Evolutionary conservation across 2,888 invertebrate genomes (phyloP).

Genomic region (Drosophila mimica): DNA sequence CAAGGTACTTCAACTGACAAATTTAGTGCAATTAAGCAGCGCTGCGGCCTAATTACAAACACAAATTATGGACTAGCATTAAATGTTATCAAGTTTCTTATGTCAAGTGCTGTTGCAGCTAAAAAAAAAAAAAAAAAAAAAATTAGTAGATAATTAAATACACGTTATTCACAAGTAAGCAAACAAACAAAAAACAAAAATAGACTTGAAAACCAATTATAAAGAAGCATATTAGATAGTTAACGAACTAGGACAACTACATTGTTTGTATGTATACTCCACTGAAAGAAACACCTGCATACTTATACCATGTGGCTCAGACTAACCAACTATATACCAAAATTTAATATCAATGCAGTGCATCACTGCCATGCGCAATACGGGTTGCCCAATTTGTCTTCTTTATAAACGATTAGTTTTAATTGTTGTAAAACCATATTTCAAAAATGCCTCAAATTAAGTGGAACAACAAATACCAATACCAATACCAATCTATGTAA

Average conservation of each 20-base stretch:
- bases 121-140: conserved; percentile 47
- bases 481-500: conserved; percentile 66
- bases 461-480: conserved; percentile 16
- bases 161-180: conserved; percentile 39
- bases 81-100: conserved; percentile 77
- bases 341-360: conserved; percentile 74
- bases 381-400: conserved; percentile 73
- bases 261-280: conserved; percentile 31
- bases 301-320: conserved; percentile 11
- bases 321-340: conserved; percentile 33
- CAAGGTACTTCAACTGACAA: conserved; percentile 29
- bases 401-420: conserved; percentile 46
- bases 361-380: conserved; percentile 78
- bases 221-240: conserved; percentile 41
- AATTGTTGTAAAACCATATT: conserved; percentile 8
- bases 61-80: conserved; percentile 64
- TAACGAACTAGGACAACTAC: conserved; percentile 60
- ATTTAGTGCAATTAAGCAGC: conserved; percentile 54
- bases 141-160: conserved; percentile 60
- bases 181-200: conserved; percentile 12
- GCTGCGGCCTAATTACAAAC: conserved; percentile 47
- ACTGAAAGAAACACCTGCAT: conserved; percentile 35
- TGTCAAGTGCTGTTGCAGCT: conserved; percentile 74
- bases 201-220: conserved; percentile 53
- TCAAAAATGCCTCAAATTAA: conserved; percentile 41